Conservation (phyloP, 2,113 vertebrate genomes). For the Noctilio leporinus region DNA sequence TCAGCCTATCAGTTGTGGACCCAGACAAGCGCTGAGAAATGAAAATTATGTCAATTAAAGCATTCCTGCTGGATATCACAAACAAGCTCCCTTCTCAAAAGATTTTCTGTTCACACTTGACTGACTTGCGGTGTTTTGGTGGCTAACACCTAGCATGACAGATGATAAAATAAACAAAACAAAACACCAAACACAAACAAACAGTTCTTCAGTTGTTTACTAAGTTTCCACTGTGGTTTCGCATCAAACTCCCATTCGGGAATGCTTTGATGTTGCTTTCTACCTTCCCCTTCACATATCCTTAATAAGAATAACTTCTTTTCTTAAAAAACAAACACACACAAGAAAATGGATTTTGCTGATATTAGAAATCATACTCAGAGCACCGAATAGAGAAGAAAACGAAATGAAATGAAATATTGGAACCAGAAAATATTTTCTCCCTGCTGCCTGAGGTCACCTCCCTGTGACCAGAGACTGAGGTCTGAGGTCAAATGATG, state of each 20-base stretch:
- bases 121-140: neutral
- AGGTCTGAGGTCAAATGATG: neutral
- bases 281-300: constrained; percentile 9
- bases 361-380: neutral
- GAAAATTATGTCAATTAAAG: constrained; percentile 48
- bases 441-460: neutral
- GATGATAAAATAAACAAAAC: constrained; percentile 41
- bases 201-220: constrained; percentile 6
- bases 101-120: constrained; percentile 39
- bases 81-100: neutral
- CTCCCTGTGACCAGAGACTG: neutral
- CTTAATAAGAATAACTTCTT: constrained; percentile 44
- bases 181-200: too few relatives aligned
- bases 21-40: neutral
- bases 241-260: constrained; percentile 27
- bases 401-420: constrained; percentile 5
- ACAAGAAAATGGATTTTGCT: neutral
- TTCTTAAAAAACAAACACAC: neutral
- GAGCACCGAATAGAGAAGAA: neutral
- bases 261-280: constrained; percentile 35
- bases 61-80: constrained; percentile 1
- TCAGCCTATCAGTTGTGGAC: neutral
- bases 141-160: constrained; percentile 7
- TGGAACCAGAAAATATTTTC: neutral
- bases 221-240: constrained; percentile 27